phyloP scores from a whole-genome alignment of 2,113 vertebrate genomes.

The Pseudois nayaur region DNA sequence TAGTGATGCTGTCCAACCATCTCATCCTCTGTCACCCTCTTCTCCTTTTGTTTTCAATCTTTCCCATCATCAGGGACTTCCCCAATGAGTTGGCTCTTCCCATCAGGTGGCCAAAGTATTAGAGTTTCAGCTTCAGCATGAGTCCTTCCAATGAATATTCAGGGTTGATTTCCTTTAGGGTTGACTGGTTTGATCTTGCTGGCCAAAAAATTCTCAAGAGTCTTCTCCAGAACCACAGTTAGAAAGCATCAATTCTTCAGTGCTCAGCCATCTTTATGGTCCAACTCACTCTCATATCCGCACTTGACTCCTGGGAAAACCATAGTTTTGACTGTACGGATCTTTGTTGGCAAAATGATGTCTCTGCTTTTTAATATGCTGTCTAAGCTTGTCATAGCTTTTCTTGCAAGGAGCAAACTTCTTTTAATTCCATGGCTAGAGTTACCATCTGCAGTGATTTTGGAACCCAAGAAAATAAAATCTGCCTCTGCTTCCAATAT shows the following conservation, averaged over 20 bases:
- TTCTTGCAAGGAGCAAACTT: not conserved
- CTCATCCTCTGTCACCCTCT: not conserved
- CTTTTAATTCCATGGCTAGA: not conserved
- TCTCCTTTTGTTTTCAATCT: not conserved
- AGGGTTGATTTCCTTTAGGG: not conserved
- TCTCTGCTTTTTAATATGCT: not conserved
- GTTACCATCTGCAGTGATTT: not conserved
- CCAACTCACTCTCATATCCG: not conserved
- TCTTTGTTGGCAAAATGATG: not conserved
- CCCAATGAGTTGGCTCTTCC: not conserved
- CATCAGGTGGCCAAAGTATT: not conserved
- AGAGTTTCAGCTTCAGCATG: not conserved
- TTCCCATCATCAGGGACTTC: not conserved
- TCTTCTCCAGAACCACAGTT: not conserved
- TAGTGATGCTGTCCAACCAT: not conserved
- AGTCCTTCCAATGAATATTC: not conserved
- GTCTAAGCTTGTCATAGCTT: not conserved
- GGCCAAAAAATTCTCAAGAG: not conserved
- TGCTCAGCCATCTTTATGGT: not conserved
- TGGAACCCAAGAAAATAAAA: not conserved
- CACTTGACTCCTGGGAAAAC: not conserved
- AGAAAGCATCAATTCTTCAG: not conserved
- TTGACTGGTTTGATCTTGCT: not conserved
- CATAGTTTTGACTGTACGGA: not conserved
- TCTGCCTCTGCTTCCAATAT: not conserved